These are phyloP conservation scores for Tenebrosternarchus preto DNA, from an alignment of 2,113 vertebrate species.

Conservation along the genomic window DNA sequence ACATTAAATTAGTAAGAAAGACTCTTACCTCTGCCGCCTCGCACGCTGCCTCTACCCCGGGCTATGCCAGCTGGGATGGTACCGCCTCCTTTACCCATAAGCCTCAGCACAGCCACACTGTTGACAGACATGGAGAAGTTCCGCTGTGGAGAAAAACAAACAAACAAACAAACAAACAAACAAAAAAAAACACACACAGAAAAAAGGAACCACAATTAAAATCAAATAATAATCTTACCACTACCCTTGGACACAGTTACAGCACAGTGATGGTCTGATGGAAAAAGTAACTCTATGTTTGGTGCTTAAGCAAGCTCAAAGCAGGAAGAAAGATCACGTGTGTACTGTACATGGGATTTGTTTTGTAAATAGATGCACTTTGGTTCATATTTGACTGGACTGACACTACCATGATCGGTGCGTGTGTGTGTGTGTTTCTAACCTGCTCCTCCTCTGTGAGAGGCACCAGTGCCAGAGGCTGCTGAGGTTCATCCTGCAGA, in stretches of 20 bases:
- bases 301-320: background rate
- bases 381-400: background rate
- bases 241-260: background rate
- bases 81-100: conserved; percentile 87
- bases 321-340: background rate
- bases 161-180: too few species aligned
- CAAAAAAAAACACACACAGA: too few species aligned
- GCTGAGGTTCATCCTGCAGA: conserved; percentile 88
- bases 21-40: conserved; percentile 83
- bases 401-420: background rate
- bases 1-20: background rate
- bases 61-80: conserved; percentile 75
- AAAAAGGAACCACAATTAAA: background rate
- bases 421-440: conserved; percentile 18
- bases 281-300: background rate
- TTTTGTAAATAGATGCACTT: conserved; percentile 14
- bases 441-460: conserved; percentile 94
- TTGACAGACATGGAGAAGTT: conserved; percentile 96
- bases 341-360: background rate
- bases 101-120: conserved; percentile 90
- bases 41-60: conserved; percentile 81
- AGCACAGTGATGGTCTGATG: background rate
- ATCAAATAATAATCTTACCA: background rate
- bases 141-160: conserved; percentile 77
- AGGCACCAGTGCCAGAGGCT: conserved; percentile 86